Base-by-base conservation (phyloP, 2,888 invertebrate genomes). In the Oasisia sp. region DNA sequence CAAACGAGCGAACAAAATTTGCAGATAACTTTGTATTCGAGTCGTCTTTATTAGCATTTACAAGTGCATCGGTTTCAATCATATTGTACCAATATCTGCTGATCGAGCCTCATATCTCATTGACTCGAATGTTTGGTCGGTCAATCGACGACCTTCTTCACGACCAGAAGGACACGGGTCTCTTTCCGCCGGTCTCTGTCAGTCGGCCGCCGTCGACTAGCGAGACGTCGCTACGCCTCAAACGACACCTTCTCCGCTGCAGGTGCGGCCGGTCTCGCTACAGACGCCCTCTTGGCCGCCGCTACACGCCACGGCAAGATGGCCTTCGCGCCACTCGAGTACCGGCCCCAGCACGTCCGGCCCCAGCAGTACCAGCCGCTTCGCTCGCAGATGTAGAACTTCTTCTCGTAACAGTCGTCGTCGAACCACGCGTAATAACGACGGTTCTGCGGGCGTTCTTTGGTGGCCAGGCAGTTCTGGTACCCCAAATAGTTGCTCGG, bases 381-480 rank as follows among this genome's bases (percentile, higher is more conserved):
- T n/a, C 74, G 14, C 74, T 74, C 74, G 74, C 74, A 74, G 74
- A 74, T n/a, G 74, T 74, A 74, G 74, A 74, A 74, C 74, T 74
- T 74, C 74, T 27, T 74, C 74, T 74, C 19, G 74, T 74, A 74
- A 74, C 74, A 74, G 74, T 74, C 74, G 74, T 74, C 74, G 74
- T 74, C 74, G 74, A 74, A 74, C 74, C 74, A 74, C 19, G 19
- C 27, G 74, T 74, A 74, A 19, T 19, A 19, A 74, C 74, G 74
- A 19, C 74, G 14, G 74, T 74, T 74, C 74, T 19, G 74, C 74
- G n/a, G 27, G 74, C 74, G 74, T 74, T n/a, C 27, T 74, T 27
- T 74, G 74, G 27, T 74, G 27, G 74, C 74, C 27, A 74, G 14
- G n/a, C 74, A 74, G 27, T 74, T 74, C 74, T 74, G 74, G 74